phyloP scores from a whole-genome alignment of 92 coral and sea anemone genomes.

The Pocillopora grandis region DNA sequence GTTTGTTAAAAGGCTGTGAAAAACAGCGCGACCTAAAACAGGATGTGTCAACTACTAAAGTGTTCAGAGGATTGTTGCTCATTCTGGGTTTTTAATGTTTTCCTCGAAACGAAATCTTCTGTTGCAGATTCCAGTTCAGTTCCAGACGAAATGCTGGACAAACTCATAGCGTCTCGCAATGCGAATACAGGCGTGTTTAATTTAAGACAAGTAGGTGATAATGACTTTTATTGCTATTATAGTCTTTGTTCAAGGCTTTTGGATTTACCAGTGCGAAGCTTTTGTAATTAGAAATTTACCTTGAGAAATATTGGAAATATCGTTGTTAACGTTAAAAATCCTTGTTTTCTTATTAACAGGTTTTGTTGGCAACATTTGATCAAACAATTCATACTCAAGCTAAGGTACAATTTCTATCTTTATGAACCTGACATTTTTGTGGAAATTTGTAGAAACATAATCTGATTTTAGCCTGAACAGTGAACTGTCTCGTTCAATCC shows the following conservation, averaged over 20 bases:
- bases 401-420: constrained; percentile 56
- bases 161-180: constrained; percentile 86
- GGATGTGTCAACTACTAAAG: too few relatives aligned
- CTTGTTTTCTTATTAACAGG: constrained; percentile 47
- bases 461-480: too few relatives aligned
- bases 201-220: constrained; percentile 78
- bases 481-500: background rate
- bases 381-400: constrained; percentile 90
- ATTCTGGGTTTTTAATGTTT: too few relatives aligned
- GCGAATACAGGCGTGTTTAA: constrained; percentile 97
- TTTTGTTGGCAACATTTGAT: constrained; percentile 89
- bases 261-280: too few relatives aligned
- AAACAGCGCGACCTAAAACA: too few relatives aligned
- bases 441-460: too few relatives aligned
- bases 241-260: too few relatives aligned
- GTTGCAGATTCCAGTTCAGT: constrained; percentile 81
- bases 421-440: background rate
- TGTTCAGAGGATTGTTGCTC: too few relatives aligned
- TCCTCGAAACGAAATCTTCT: background rate
- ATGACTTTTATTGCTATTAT: background rate
- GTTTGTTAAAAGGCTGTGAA: background rate
- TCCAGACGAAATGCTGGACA: constrained; percentile 93
- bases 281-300: too few relatives aligned
- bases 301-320: too few relatives aligned
- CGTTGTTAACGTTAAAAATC: background rate